Conservation (phyloP, 2,113 vertebrate species). For the Pterocles burchelli region DNA sequence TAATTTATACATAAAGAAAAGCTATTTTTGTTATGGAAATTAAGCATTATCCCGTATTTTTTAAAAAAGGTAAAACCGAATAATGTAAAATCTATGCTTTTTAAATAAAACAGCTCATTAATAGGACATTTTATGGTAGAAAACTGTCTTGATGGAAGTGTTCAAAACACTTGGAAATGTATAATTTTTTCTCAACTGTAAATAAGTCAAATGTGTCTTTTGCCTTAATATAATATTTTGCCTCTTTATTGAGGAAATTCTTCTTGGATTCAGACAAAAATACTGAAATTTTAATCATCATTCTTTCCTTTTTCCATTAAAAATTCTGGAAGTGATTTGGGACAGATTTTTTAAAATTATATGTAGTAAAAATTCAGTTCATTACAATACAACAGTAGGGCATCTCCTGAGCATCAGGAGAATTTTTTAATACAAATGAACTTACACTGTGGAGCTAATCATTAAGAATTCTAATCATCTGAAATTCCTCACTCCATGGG, state of each 20-base stretch:
- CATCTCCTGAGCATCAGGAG: conserved; percentile 27
- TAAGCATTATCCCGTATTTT: accelerated
- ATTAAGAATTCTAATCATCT: conserved; percentile 58
- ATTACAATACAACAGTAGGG: conserved; percentile 42
- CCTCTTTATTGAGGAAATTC: neutral
- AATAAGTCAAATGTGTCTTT: neutral
- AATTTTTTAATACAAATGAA: conserved; percentile 51
- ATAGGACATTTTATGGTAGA: neutral
- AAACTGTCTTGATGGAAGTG: neutral
- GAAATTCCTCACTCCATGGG: conserved; percentile 31
- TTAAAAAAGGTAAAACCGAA: neutral
- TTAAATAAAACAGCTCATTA: neutral
- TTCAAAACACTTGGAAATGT: neutral
- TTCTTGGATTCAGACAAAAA: neutral
- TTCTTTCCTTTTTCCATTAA: neutral
- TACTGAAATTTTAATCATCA: neutral
- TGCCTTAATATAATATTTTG: neutral
- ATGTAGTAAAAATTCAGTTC: conserved; percentile 29
- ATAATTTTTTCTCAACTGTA: neutral
- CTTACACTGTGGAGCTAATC: neutral
- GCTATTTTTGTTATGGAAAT: neutral
- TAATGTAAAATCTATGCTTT: neutral
- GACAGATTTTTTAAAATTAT: neutral
- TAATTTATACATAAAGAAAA: neutral
- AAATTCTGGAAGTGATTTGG: neutral